Conservation (phyloP, 2,888 invertebrate species). For the Spialia ferax region DNA sequence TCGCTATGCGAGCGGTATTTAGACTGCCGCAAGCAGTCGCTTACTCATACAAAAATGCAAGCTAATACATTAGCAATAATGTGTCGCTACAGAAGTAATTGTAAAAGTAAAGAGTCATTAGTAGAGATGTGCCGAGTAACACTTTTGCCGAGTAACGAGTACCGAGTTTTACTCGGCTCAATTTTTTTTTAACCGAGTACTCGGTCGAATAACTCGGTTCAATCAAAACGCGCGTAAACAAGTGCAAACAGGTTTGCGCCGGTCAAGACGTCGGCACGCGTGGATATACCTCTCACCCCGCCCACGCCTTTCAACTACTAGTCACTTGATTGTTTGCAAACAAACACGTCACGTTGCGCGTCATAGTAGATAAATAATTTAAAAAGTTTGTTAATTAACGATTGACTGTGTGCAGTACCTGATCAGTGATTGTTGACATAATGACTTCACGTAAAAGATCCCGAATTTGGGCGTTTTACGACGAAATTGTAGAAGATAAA, state of each 20-base stretch:
- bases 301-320: not conserved
- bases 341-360: not conserved
- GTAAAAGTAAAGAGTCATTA: too few species aligned
- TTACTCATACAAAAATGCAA: too few species aligned
- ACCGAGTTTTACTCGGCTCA: not conserved
- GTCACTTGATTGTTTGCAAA: not conserved
- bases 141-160: too few species aligned
- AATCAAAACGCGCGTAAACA: not conserved
- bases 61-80: too few species aligned
- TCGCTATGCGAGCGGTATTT: too few species aligned
- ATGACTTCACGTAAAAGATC: conserved; percentile 5
- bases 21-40: too few species aligned
- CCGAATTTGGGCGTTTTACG: conserved; percentile 9
- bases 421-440: conserved; percentile 1
- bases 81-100: too few species aligned
- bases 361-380: not conserved
- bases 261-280: not conserved
- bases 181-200: not conserved
- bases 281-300: not conserved
- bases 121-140: not conserved
- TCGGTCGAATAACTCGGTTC: not conserved
- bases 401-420: conserved; percentile 1
- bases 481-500: conserved; percentile 9
- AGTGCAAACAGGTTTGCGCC: too few species aligned
- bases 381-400: not conserved